Evolutionary conservation across 2,888 invertebrate species (phyloP).

Genomic region (Drosophila paranaensis): DNA sequence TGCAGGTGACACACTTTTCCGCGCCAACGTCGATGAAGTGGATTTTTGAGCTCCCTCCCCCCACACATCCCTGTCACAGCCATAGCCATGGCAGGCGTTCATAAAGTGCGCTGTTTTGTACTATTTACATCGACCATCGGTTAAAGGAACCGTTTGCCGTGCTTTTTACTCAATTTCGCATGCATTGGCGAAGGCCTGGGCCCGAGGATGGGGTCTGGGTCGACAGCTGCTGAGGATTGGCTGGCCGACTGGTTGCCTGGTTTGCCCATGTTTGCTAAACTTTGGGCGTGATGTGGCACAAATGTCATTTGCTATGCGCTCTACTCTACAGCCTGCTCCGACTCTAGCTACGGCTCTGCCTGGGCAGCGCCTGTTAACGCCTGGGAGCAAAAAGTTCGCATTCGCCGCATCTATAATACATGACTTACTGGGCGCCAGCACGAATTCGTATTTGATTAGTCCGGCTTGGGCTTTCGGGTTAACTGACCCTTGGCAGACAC

Average conservation of each 20-base stretch:
- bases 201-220: slow-evolving; percentile 12
- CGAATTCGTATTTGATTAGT: slow-evolving; percentile 56
- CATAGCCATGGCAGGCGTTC: slow-evolving; percentile 18
- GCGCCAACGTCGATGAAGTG: slow-evolving; percentile 68
- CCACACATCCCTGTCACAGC: neutral
- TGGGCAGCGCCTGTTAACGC: slow-evolving; percentile 18
- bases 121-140: slow-evolving; percentile 72
- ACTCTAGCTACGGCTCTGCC: slow-evolving; percentile 9
- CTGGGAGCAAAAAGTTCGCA: slow-evolving; percentile 65
- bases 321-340: slow-evolving; percentile 43
- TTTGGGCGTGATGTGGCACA: slow-evolving; percentile 70
- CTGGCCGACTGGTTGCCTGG: slow-evolving; percentile 6
- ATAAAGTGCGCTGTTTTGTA: slow-evolving; percentile 45
- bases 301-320: slow-evolving; percentile 71
- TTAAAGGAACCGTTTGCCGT: slow-evolving; percentile 50
- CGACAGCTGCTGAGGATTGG: slow-evolving; percentile 44
- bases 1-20: slow-evolving; percentile 79
- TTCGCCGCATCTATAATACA: slow-evolving; percentile 68
- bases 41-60: slow-evolving; percentile 29
- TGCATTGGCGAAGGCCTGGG: slow-evolving; percentile 57
- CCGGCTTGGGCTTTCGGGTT: slow-evolving; percentile 47
- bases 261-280: slow-evolving; percentile 43
- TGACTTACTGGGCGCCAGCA: slow-evolving; percentile 46
- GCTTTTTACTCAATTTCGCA: slow-evolving; percentile 62
- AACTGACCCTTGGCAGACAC: slow-evolving; percentile 64